A percentile compares a stretch with the other conserved stretches of the same genome.
Evolutionary conservation across 2,888 invertebrate species (phyloP).

Genomic region (Cosmorhoe ocellata): DNA sequence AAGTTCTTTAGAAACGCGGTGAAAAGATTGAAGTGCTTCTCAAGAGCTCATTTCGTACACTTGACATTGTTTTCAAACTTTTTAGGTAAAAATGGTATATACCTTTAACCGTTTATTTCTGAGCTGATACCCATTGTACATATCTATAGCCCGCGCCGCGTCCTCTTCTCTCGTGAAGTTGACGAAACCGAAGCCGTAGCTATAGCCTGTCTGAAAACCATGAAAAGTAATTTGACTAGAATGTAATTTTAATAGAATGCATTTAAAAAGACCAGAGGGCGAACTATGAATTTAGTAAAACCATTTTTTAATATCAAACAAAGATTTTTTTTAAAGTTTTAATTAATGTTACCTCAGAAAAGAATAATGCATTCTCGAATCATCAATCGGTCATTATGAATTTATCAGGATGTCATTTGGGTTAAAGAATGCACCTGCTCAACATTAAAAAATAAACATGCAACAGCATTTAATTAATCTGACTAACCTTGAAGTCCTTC

Average conservation of each 20-base stretch:
- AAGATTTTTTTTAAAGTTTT: too few species aligned
- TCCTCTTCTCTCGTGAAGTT: constrained; percentile 94
- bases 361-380: not conserved
- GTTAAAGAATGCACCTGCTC: not conserved
- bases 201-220: constrained; percentile 91
- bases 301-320: too few species aligned
- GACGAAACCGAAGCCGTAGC: constrained; percentile 98
- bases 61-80: too few species aligned
- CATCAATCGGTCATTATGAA: not conserved
- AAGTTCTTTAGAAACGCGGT: too few species aligned
- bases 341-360: too few species aligned
- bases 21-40: too few species aligned
- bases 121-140: constrained; percentile 93
- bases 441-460: too few species aligned
- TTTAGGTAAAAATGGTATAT: too few species aligned
- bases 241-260: too few species aligned
- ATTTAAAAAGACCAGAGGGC: too few species aligned
- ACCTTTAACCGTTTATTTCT: constrained; percentile 96
- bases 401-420: not conserved
- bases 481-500: constrained; percentile 90
- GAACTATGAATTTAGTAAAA: too few species aligned
- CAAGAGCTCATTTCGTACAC: too few species aligned
- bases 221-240: constrained; percentile 1
- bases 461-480: not conserved
- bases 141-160: constrained; percentile 92